Base-by-base conservation (phyloP, 2,113 vertebrate species). In the Sander lucioperca region DNA sequence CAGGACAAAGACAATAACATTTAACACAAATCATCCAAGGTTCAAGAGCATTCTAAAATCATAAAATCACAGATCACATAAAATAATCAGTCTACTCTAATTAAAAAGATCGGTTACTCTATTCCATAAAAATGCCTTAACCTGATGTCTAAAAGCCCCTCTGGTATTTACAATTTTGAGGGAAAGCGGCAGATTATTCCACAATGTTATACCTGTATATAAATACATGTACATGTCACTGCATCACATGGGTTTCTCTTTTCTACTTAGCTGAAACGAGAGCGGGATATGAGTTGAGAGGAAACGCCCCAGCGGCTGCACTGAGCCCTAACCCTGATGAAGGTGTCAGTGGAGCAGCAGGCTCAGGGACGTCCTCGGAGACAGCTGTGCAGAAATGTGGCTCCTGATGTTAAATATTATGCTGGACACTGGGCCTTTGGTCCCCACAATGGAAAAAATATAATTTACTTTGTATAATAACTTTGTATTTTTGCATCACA, bases 361-460 rank as follows among this genome's bases (percentile, higher is more conserved):
- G 8, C 13, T n/a, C 3, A 1, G 54, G 58, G 39, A 67, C 5
- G 0, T 54, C 84, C 5, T 65, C 87, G 12, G 77, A 70, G 67
- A 82, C 73, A 14, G 56, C 83, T 6, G 43, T 93, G 67, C 72
- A 93, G 78, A 86, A 90, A 50, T 88, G 63, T 75, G 80, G 91
- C 45, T 83, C 93, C 79, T 95, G 92, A 96, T 16, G 61, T 88
- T 94, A 95, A 90, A 83, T 54, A 61, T 78, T 78, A 82, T 8
- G 21, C 86, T 77, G 84, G 69, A 83, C 51, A 64, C 61, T 71
- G 27, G 61, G 45, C 48, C 56, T 57, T 50, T 23, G 30, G 50
- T 61, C n/a, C 10, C 58, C 19, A 50, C 30, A 43, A 15, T 25
- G 5, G 23, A n/a, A 25, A 68, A 57, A 72, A 62, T 30, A 45